Percentiles rank a stretch among this genome's conserved stretches.
Conservation (phyloP, 2,797 vertebrate species). For the Alfaro cultratus region DNA sequence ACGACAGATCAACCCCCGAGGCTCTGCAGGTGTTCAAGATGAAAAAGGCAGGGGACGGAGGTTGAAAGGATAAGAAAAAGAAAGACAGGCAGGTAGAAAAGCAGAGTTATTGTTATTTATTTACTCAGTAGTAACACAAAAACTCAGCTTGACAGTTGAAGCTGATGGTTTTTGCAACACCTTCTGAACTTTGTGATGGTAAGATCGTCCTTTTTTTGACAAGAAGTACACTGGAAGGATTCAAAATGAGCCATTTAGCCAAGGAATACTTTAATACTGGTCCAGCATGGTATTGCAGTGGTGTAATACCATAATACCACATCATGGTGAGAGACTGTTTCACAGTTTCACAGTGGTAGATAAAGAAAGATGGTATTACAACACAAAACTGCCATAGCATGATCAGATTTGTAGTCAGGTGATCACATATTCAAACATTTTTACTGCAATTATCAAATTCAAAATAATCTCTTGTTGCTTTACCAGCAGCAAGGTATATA, state of each 20-base stretch:
- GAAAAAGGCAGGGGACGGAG: slow-evolving; percentile 11
- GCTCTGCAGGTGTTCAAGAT: slow-evolving; percentile 70
- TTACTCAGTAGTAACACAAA: slow-evolving; percentile 8
- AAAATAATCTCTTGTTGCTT: not conserved
- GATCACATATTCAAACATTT: not conserved
- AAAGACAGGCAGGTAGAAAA: slow-evolving; percentile 21
- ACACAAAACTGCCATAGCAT: not conserved
- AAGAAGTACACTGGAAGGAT: not conserved
- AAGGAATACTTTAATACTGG: not conserved
- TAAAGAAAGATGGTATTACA: not conserved
- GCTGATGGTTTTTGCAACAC: not conserved
- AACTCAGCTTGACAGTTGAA: not conserved
- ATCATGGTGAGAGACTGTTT: not conserved
- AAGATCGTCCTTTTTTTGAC: not conserved
- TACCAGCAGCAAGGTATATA: not conserved
- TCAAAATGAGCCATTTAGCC: not conserved
- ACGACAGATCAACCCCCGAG: slow-evolving; percentile 68
- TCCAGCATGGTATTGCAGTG: not conserved
- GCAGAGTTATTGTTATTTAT: slow-evolving; percentile 19
- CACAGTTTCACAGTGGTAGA: not conserved
- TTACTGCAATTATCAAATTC: not conserved
- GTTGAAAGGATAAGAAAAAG: slow-evolving; percentile 16
- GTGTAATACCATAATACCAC: not conserved
- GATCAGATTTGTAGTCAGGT: not conserved
- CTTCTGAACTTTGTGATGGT: not conserved